These are phyloP conservation scores for Kradibia gibbosae DNA, from an alignment of 1,140 invertebrate species.

Conservation along the genomic window DNA sequence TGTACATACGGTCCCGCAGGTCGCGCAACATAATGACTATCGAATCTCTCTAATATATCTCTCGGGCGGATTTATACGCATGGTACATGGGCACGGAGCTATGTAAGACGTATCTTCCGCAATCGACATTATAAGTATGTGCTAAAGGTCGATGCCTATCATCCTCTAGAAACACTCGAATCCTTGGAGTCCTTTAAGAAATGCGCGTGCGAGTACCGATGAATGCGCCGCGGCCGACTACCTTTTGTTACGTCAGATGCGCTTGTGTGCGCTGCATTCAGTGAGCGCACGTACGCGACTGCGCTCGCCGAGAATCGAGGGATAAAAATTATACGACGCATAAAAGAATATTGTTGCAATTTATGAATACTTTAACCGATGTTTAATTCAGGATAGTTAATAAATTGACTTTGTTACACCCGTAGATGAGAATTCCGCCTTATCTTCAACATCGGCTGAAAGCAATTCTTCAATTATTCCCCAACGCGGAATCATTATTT, in stretches of 20 bases:
- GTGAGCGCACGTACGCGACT: no score
- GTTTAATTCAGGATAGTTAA: neutral
- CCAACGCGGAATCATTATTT: neutral
- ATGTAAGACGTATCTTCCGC: slow-evolving; percentile 13
- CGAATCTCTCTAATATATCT: slow-evolving; percentile 43
- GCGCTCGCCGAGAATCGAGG: neutral
- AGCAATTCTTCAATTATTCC: neutral
- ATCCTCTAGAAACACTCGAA: slow-evolving; percentile 27
- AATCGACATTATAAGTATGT: slow-evolving; percentile 30
- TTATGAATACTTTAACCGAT: neutral
- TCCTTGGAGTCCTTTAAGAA: neutral
- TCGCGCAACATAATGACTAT: slow-evolving; percentile 41
- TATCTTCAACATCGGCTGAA: no score
- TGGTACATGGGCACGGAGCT: neutral
- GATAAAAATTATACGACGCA: neutral
- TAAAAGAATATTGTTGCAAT: neutral
- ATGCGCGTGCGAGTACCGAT: slow-evolving; percentile 17
- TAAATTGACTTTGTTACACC: neutral
- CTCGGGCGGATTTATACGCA: neutral
- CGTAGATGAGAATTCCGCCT: neutral
- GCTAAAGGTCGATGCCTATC: slow-evolving; percentile 45
- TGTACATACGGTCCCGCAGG: neutral
- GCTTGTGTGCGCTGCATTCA: neutral
- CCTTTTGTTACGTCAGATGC: slow-evolving; percentile 1
- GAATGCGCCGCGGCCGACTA: neutral